These are phyloP conservation scores for Cyanoramphus novaezelandiae DNA, from an alignment of 2,113 vertebrate species.

Conservation along the genomic window DNA sequence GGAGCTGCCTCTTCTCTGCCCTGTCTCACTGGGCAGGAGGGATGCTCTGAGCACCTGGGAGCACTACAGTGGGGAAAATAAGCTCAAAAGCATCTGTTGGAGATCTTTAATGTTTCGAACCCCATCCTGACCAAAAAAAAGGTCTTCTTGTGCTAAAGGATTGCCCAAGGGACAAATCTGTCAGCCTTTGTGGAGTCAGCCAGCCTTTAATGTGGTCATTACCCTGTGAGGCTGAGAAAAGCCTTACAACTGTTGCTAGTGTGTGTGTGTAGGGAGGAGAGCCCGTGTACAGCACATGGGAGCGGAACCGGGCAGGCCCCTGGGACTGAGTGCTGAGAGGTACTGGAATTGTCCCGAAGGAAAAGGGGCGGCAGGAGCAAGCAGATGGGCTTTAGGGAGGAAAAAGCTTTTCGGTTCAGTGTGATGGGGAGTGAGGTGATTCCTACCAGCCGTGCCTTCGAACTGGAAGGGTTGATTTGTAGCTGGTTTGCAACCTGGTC, in stretches of 20 bases:
- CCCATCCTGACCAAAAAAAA: background rate
- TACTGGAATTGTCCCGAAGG: accelerated
- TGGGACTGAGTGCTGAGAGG: background rate
- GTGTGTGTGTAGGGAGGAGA: accelerated
- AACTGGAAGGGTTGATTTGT: background rate
- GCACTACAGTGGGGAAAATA: accelerated
- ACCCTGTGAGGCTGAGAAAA: background rate
- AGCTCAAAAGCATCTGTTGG: background rate
- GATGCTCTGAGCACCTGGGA: background rate
- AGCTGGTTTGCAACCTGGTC: background rate
- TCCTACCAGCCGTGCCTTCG: background rate
- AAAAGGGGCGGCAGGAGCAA: background rate
- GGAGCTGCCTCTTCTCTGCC: background rate
- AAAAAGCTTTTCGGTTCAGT: background rate
- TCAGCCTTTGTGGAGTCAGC: background rate
- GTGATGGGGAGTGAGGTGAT: background rate
- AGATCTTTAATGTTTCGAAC: background rate
- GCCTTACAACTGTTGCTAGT: background rate
- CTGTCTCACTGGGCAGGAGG: background rate
- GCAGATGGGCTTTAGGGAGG: accelerated
- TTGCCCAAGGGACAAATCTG: background rate
- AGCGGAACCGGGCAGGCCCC: accelerated
- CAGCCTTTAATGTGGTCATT: background rate
- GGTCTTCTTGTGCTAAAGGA: background rate
- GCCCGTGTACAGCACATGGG: accelerated